phyloP scores from a whole-genome alignment of 1,140 invertebrate species.

The Drosophila azteca region DNA sequence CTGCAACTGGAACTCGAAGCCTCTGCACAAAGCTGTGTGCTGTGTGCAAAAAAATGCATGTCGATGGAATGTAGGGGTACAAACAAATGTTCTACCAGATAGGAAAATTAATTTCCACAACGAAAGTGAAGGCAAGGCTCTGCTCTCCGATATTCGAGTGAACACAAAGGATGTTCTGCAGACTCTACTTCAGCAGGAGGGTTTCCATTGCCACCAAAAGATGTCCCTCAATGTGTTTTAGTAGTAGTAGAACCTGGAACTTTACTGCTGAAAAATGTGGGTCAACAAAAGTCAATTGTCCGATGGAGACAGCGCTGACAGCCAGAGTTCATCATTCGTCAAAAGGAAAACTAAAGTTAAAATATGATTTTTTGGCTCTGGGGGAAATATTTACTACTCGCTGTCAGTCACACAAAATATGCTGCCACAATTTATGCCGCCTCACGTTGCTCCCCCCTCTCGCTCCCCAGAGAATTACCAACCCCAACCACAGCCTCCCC shows the following conservation, averaged over 20 bases:
- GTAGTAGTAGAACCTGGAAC: too few relatives aligned
- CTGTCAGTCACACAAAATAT: conserved; percentile 37
- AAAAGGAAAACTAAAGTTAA: conserved; percentile 26
- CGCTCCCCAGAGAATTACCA: neutral
- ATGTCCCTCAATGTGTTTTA: too few relatives aligned
- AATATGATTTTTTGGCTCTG: conserved; percentile 34
- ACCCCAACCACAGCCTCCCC: neutral
- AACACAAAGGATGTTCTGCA: neutral
- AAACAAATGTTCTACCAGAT: conserved; percentile 44
- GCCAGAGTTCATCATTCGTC: conserved; percentile 35
- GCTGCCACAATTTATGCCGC: conserved; percentile 42
- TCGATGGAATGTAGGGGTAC: conserved; percentile 8
- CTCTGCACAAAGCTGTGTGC: neutral
- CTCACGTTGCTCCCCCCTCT: conserved; percentile 18
- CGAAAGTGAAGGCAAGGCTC: conserved; percentile 4
- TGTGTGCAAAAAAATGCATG: conserved; percentile 1
- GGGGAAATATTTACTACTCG: conserved; percentile 6
- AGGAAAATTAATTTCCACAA: conserved; percentile 29
- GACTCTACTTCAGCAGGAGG: too few relatives aligned
- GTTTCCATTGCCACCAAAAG: too few relatives aligned
- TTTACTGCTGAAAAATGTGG: conserved; percentile 22
- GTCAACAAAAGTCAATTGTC: conserved; percentile 34
- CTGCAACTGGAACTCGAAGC: neutral
- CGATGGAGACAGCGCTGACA: conserved; percentile 11
- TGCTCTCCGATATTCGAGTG: neutral